Base-by-base conservation (phyloP, 92 coral and sea anemone genomes). In the Chrysogorgia sp. region DNA sequence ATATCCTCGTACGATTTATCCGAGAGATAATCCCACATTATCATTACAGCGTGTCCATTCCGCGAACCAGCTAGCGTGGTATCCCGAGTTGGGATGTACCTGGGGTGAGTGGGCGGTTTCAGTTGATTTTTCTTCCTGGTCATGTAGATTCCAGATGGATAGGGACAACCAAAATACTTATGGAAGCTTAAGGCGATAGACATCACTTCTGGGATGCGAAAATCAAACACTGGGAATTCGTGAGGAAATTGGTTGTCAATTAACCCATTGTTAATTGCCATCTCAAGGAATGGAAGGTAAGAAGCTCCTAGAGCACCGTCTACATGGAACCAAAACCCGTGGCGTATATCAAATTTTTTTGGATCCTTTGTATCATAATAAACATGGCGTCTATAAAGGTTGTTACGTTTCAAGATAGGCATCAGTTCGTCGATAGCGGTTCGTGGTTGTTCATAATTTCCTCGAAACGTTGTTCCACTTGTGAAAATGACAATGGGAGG, bases 261-360 rank as follows among this genome's bases (percentile, higher is more conserved):
- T 14, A 66, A 40, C 15, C 74, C 74, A 2, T 66, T 13, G 25
- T 66, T 66, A n/a, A 66, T 40, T 25, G 74, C 74, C 74, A 66
- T 66, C 32, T 66, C 74, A 20, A 66, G 74, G 15, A 66, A 66
- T 1, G 37, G 53, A 2, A 66, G 55, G 2, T 66, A 43, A 1
- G 15, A 37, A 12, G 28, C 74, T 13, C 74, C 74, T 1, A 35
- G 2, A 4, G 74, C 74, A 37, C 74, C 74, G 55, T 66, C 74
- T 2, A 66, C 21, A 66, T 66, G 74, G 47, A 66, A 66, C 74
- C 74, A 66, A 37, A 66, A 66, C 13, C 74, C 74, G 22, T 40
- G 32, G 29, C 74, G 74, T 13, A 33, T 15, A 66, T 66, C 59
- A 52, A 52, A 52, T 17, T 52, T 52, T 6, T 7, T 17, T 6